Conservation (phyloP, 1,140 invertebrate species). For the Halesus radiatus region DNA sequence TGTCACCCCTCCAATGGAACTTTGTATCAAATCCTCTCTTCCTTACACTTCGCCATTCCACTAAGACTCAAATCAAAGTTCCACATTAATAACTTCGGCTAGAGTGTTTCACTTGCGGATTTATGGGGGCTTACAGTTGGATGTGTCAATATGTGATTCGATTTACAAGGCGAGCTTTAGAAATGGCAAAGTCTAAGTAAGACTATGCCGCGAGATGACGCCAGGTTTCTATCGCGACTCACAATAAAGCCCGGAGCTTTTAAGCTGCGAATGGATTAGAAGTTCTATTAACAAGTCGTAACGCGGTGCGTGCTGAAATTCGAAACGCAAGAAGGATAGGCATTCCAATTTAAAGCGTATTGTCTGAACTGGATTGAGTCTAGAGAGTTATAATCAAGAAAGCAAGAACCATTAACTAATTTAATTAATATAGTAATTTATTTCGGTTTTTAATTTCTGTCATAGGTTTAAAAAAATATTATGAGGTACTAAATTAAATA, state of each 20-base stretch:
- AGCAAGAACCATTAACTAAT: no score
- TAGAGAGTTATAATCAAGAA: no score
- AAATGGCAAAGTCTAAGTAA: constrained; percentile 21
- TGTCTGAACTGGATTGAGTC: no score
- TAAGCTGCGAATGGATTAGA: constrained; percentile 13
- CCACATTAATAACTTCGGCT: constrained; percentile 50
- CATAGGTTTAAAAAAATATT: no score
- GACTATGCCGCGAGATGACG: constrained; percentile 8
- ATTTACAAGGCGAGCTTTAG: constrained; percentile 14
- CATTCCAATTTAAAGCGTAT: no score
- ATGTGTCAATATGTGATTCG: constrained; percentile 41
- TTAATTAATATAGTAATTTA: no score
- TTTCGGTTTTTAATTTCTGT: no score
- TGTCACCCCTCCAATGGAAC: constrained; percentile 27
- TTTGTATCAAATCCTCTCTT: constrained; percentile 24
- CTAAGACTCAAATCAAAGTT: constrained; percentile 49
- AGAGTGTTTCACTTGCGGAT: constrained; percentile 36
- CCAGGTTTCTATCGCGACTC: not conserved
- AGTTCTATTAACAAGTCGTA: not conserved
- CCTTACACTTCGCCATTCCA: constrained; percentile 30
- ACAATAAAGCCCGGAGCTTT: not conserved
- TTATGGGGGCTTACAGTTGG: constrained; percentile 47
- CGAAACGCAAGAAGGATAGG: no score
- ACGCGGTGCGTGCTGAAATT: not conserved
- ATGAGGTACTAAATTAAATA: no score